Percentiles rank a stretch among this genome's conserved stretches.
Evolutionary conservation across 2,113 vertebrate genomes (phyloP).

Genomic region (Himantopus leucocephalus): DNA sequence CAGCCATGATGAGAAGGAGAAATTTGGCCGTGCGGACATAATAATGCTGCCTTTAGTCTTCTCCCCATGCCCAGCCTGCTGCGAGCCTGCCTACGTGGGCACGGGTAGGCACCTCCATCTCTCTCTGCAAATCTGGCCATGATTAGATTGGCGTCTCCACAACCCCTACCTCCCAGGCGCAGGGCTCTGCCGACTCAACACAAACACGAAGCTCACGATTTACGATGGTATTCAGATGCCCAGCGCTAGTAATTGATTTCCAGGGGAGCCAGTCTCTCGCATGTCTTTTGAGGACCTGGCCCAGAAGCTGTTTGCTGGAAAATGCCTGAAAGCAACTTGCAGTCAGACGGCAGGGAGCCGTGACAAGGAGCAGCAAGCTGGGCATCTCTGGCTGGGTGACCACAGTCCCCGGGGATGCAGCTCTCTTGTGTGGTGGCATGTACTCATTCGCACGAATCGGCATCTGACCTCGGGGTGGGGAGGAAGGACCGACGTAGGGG

Average conservation of each 20-base stretch:
- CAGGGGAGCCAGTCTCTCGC: neutral
- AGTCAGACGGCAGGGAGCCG: neutral
- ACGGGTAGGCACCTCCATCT: neutral
- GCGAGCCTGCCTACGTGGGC: accelerated
- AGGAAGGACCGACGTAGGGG: neutral
- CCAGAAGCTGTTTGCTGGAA: conserved; percentile 27
- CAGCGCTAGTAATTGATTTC: neutral
- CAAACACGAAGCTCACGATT: neutral
- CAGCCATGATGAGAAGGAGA: neutral
- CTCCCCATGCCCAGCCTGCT: neutral
- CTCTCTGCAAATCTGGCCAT: neutral
- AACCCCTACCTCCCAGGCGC: neutral
- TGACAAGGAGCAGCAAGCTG: neutral
- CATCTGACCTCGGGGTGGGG: neutral
- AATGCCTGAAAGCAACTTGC: conserved; percentile 36
- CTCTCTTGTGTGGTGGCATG: neutral
- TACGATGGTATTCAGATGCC: neutral
- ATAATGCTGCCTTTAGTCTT: neutral
- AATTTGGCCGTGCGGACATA: neutral
- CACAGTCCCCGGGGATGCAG: neutral
- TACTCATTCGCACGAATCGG: accelerated
- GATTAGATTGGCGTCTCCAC: neutral
- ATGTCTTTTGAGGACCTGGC: neutral
- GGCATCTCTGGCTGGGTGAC: neutral
- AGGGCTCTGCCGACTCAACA: neutral